Base-by-base conservation (phyloP, 2,113 vertebrate genomes). In the Alligator mississippiensis region DNA sequence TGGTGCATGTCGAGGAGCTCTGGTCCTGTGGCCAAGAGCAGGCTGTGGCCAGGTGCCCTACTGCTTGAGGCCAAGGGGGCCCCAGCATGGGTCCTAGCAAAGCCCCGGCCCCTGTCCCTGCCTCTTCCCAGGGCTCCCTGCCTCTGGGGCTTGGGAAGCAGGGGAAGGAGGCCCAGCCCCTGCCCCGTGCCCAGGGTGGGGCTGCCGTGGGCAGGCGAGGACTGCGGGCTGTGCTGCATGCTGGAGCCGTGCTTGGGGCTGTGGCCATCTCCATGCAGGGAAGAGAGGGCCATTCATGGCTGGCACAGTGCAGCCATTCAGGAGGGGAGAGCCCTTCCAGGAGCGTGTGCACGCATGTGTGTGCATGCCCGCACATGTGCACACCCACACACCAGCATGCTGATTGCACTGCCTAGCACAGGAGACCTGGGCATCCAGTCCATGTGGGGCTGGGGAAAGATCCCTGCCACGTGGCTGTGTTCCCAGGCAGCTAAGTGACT, bases 201-300 rank as follows among this genome's bases (percentile, higher is more conserved):
- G 77, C 88, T 34, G 34, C 16, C 25, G 6, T 30, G 9, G 17
- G 63, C 0, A 34, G 34, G 34, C 34, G 34, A 34, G 34, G 34
- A 34, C 34, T 34, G 34, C 34, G 34, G 34, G 34, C 34, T 34
- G 34, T 34, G 34, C 34, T 38, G 76, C 15, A 38, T 82, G 79
- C 47, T 66, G 1, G 1, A 1, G 4, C 86, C 0, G 0, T 5
- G 72, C 66, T 4, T 68, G 61, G 84, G 28, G 74, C 59, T 70
- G 86, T 82, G 82, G 86, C 80, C 4, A 2, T 34, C 82, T 38
- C 18, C 1, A 8, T 0, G 0, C 0, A 66, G 72, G 5, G 14
- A 88, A 97, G 89, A 97, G 95, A 91, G 87, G 76, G 38, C 34
- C 78, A 90, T 96, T 96, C 80, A 94, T 54, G 79, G 30, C 83